phyloP scores from a whole-genome alignment of 92 coral and sea anemone species.

The Phenganax marumi region DNA sequence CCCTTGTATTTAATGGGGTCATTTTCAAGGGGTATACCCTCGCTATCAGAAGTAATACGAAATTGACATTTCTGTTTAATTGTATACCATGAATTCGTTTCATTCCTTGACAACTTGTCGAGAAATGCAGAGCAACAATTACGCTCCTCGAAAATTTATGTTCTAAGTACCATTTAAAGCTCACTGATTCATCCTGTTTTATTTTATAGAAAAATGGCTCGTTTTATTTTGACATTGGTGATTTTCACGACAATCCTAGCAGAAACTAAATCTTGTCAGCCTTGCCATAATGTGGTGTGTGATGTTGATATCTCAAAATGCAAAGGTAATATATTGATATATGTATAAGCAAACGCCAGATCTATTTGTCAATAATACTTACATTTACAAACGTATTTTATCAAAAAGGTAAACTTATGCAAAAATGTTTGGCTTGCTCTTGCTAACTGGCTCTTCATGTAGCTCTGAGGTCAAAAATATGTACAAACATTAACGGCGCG shows the following conservation, averaged over 20 bases:
- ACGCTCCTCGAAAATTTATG: neutral
- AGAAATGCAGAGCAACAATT: neutral
- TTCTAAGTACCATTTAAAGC: neutral
- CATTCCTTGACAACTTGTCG: constrained; percentile 1
- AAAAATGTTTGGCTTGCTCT: too few relatives aligned
- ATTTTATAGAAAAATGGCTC: constrained; percentile 24
- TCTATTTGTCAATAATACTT: too few relatives aligned
- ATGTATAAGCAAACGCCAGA: too few relatives aligned
- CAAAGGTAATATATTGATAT: constrained; percentile 8
- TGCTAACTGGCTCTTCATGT: too few relatives aligned
- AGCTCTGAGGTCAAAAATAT: too few relatives aligned
- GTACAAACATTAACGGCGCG: too few relatives aligned
- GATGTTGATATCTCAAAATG: constrained; percentile 17
- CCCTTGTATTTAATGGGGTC: neutral
- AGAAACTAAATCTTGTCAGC: constrained; percentile 7
- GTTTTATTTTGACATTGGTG: neutral
- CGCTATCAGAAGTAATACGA: too few relatives aligned
- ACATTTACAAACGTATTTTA: too few relatives aligned
- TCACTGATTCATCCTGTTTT: neutral
- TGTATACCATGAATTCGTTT: neutral
- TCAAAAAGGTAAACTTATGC: too few relatives aligned
- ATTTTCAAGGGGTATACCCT: neutral
- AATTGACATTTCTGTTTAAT: neutral
- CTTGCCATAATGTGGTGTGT: constrained; percentile 23
- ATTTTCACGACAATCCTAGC: neutral